Conservation (phyloP, 2,888 invertebrate genomes). For the Phrixothrix hirtus region DNA sequence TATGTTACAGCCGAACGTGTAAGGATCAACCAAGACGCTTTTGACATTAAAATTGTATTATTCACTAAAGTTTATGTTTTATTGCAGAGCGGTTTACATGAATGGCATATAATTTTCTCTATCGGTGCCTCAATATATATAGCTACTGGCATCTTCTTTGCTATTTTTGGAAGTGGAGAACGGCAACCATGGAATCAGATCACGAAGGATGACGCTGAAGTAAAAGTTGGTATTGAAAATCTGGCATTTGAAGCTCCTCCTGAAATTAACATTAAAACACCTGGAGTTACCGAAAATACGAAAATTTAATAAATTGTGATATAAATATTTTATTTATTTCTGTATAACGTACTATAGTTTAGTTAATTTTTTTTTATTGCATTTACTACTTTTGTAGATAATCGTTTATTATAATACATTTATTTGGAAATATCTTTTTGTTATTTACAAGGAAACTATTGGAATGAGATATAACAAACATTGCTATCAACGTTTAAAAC, state of each 20-base stretch:
- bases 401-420: neutral
- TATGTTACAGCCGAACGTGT: conserved; percentile 55
- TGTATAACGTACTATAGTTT: neutral
- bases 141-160: conserved; percentile 69
- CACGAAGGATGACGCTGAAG: no score
- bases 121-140: conserved; percentile 73
- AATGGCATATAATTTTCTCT: conserved; percentile 75
- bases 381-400: no score
- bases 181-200: conserved; percentile 73
- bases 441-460: neutral
- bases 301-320: conserved; percentile 15
- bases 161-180: conserved; percentile 70
- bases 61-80: conserved; percentile 38
- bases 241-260: conserved; percentile 29
- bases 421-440: neutral
- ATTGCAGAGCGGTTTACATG: conserved; percentile 69
- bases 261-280: neutral
- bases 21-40: no score
- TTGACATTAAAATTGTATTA: neutral
- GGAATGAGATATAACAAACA: neutral
- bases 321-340: neutral
- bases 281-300: conserved; percentile 12
- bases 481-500: neutral
- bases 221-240: conserved; percentile 35
- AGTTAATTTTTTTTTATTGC: no score